Conservation (phyloP, 2,113 vertebrate genomes). For the Platycercus adscitus region DNA sequence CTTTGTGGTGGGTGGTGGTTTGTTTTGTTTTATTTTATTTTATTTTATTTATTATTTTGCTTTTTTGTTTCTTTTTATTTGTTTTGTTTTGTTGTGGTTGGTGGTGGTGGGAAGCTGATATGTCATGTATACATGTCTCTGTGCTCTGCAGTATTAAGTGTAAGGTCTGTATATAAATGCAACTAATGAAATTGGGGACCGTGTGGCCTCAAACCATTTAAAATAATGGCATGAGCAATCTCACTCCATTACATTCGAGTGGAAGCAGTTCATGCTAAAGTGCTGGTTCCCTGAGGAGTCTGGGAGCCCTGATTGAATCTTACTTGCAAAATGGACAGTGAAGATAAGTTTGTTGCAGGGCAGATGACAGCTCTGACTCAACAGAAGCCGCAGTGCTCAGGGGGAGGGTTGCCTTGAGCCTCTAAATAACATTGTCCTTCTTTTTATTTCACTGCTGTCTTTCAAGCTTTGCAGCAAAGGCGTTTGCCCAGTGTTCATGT, state of each 20-base stretch:
- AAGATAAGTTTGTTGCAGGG: background rate
- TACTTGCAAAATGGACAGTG: conserved; percentile 38
- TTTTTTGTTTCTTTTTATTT: background rate
- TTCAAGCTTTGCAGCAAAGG: background rate
- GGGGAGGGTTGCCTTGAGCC: background rate
- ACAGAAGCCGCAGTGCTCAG: background rate
- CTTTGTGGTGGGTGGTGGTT: too few relatives aligned
- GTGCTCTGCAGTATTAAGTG: background rate
- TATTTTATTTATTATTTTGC: background rate
- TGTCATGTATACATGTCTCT: background rate
- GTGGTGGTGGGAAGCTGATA: background rate
- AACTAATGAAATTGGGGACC: conserved; percentile 69
- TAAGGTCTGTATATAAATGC: conserved; percentile 51
- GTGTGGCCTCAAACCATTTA: conserved; percentile 62
- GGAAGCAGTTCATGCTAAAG: conserved; percentile 50
- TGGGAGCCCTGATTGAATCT: conserved; percentile 57
- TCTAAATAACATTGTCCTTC: background rate
- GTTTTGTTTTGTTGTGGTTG: background rate
- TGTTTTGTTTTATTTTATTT: background rate
- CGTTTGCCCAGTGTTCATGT: accelerated
- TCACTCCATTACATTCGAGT: conserved; percentile 63
- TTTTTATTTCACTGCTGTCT: background rate
- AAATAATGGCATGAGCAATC: conserved; percentile 66
- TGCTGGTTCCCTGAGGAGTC: conserved; percentile 34
- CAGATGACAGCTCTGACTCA: conserved; percentile 22